Evolutionary conservation across 2,888 invertebrate species (phyloP).

Genomic region (Sericinus montela): DNA sequence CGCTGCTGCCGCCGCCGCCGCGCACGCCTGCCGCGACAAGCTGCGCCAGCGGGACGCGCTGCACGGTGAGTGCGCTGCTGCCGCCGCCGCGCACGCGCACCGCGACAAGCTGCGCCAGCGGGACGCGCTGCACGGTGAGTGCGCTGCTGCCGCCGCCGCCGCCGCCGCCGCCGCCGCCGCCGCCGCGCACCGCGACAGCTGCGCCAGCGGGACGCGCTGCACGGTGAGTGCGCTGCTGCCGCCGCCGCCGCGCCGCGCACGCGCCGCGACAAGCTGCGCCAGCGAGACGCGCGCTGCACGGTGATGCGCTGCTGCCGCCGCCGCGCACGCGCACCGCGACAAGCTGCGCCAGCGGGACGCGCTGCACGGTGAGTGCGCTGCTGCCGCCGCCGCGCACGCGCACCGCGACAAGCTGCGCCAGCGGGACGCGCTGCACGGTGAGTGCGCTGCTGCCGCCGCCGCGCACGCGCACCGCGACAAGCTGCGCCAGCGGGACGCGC

Average conservation of each 20-base stretch:
- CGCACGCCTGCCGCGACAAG: conserved; percentile 46
- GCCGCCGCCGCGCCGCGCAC: no score
- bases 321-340: conserved; percentile 19
- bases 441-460: conserved; percentile 33
- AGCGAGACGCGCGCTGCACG: conserved; percentile 22
- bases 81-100: no score
- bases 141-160: no score
- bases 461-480: conserved; percentile 48
- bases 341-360: conserved; percentile 33
- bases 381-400: conserved; percentile 47
- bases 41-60: no score
- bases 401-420: conserved; percentile 50
- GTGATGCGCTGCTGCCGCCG: conserved; percentile 18
- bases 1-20: conserved; percentile 51
- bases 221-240: no score
- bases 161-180: conserved; percentile 49
- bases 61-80: conserved; percentile 61
- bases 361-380: no score
- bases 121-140: no score
- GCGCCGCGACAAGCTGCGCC: no score
- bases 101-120: no score
- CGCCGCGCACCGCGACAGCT: no score
- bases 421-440: conserved; percentile 39
- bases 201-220: no score
- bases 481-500: conserved; percentile 47